Base-by-base conservation (phyloP, 2,888 invertebrate species). In the Hydriomena furcata region DNA sequence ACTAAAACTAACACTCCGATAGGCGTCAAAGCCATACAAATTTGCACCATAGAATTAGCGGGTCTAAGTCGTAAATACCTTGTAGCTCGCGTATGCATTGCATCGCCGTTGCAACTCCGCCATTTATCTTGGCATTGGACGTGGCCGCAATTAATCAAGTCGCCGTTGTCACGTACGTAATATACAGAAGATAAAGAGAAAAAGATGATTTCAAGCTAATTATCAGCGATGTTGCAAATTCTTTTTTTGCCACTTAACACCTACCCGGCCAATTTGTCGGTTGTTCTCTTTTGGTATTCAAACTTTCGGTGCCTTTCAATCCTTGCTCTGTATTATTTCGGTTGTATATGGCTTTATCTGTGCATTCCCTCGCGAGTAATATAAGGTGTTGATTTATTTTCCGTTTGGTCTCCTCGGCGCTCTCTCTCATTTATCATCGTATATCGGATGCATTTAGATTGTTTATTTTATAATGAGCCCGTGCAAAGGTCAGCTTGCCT, bases 121-220 rank as follows among this genome's bases (percentile, higher is more conserved):
- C 82, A 84, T 87, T 84, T 86, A 87, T 87, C 87, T 86, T 82
- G 69, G 70, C 73, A 75, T 77, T 79, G 78, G 79, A 81, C 81
- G 77, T 75, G 71, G 76, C 73, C 74, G 86, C 84, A 85, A 88
- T 88, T 87, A 87, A 87, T 88, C 87, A 88, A 85, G 73, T 63
- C n/a, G 75, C 73, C 79, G 83, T 82, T 87, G 87, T 87, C 87
- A 85, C 81, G 80, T 82, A 73, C 74, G 74, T 77, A 79, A 78
- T 79, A 83, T 80, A 78, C 73, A 65, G 68, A 64, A 72, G 81
- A 78, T 84, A 86, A 83, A 82, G 80, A 80, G 79, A 82, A 86
- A 82, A 85, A 80, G 79, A 86, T 84, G 84, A 86, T 86, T 85
- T 81, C 76, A 73, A 73, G 81, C 86, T 88, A 88, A 88, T 88